Conservation (phyloP, 2,888 invertebrate genomes). For the Chrysina gloriosa region DNA sequence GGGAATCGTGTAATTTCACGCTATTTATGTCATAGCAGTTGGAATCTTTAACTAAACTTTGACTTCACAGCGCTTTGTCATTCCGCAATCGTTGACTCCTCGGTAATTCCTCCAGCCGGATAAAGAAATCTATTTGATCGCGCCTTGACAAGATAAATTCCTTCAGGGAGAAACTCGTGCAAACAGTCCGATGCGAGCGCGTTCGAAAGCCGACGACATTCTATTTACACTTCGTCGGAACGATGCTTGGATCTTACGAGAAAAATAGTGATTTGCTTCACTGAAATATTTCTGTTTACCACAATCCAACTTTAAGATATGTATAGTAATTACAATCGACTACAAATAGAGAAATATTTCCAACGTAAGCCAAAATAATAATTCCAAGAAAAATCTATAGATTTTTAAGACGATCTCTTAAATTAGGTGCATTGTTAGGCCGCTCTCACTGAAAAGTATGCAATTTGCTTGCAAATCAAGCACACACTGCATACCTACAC, state of each 20-base stretch:
- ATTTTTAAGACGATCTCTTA: no score
- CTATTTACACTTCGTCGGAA: conserved; percentile 16
- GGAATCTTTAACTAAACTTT: background rate
- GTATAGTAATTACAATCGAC: no score
- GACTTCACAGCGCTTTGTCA: conserved; percentile 1
- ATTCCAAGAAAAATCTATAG: no score
- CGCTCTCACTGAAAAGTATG: no score
- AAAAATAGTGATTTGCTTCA: conserved; percentile 4
- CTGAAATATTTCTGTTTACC: no score
- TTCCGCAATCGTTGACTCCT: background rate
- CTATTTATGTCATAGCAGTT: background rate
- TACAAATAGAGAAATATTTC: no score
- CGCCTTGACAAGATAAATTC: conserved; percentile 14
- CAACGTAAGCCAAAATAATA: no score
- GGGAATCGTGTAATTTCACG: background rate
- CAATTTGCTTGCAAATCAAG: no score
- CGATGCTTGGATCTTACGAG: background rate
- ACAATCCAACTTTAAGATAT: no score
- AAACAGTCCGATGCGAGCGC: background rate
- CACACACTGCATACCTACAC: no score
- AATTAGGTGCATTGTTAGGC: no score
- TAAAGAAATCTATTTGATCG: conserved; percentile 33
- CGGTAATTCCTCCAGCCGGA: conserved; percentile 1
- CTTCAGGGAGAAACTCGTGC: conserved; percentile 10
- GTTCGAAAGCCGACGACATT: background rate